Evolutionary conservation across 2,888 invertebrate genomes (phyloP).

Genomic region (Osmoderma eremita): DNA sequence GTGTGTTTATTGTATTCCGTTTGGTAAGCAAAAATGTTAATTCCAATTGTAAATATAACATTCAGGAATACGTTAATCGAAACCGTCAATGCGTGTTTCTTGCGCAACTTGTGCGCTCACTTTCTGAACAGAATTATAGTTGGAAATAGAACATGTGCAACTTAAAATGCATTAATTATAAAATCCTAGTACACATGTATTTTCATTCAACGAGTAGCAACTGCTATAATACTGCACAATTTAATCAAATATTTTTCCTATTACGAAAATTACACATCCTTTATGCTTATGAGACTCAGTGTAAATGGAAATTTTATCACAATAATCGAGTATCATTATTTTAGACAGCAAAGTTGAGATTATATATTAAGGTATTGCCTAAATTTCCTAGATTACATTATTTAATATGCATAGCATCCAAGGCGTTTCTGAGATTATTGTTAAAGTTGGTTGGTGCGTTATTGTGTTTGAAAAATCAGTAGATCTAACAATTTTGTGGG

Average conservation of each 20-base stretch:
- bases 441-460: too few species aligned
- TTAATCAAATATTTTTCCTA: conserved; percentile 19
- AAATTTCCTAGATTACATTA: conserved; percentile 38
- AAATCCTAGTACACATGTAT: conserved; percentile 12
- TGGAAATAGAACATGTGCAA: too few species aligned
- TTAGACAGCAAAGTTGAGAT: conserved; percentile 52
- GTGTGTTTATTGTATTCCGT: too few species aligned
- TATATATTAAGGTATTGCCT: conserved; percentile 42
- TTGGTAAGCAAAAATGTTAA: too few species aligned
- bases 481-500: too few species aligned
- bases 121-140: too few species aligned
- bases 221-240: conserved; percentile 26
- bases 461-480: too few species aligned
- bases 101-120: too few species aligned
- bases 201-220: conserved; percentile 23
- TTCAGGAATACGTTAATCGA: too few species aligned
- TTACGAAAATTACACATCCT: conserved; percentile 21
- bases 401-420: conserved; percentile 35
- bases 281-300: conserved; percentile 42
- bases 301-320: conserved; percentile 57
- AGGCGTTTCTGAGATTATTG: conserved; percentile 37
- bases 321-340: conserved; percentile 60
- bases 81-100: too few species aligned
- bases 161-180: conserved; percentile 24
- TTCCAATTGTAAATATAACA: too few species aligned